Evolutionary conservation across 2,113 vertebrate genomes (phyloP), one percentile per base, ranked within the genome.

Genomic region (Tetrao urogallus): DNA sequence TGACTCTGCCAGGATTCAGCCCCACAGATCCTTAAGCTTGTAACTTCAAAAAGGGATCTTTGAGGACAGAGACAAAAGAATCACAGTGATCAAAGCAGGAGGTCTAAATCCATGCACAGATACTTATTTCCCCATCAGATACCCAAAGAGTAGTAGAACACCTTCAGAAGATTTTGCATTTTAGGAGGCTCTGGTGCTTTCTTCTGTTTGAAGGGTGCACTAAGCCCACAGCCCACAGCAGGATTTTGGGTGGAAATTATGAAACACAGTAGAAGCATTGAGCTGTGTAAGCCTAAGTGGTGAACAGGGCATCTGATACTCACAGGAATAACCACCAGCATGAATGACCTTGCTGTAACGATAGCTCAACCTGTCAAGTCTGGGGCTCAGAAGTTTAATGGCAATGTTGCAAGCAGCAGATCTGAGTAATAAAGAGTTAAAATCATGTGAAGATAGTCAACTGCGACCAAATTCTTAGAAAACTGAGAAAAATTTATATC

Each of bases 301-400:
- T 36, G 57, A 45, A 63, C 17, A 54, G 32, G 47, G 17, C 52
- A 34, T 14, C 58, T 71, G 61, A 40, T 79, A 98, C 98, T 97
- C 97, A 99, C 98, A 94, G 73, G 89, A 96, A 25, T 98, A 98
- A 56, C 77, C 12, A 1, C 98, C 98, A 1, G 93, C 6, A 1
- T 98, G 95, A 52, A 98, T 28, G 64, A 98, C 98, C 92, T 97
- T 99, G 97, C 98, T 99, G 95, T 97, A 98, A 57, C 96, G 97
- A 34, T 96, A 95, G 92, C 96, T 98, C 93, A 98, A 89, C 89
- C 96, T 97, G 71, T 98, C 98, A 64, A 98, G 89, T 57, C 91
- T 98, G 82, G 97, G 96, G 86, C 96, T 97, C 88, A 99, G 65
- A 28, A 99, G 89, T 79, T 98, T 98, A 34, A 98, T 61, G 73